Evolutionary conservation across 2,113 vertebrate species (phyloP).

Genomic region (Gnathonemus echidnorhynchus): DNA sequence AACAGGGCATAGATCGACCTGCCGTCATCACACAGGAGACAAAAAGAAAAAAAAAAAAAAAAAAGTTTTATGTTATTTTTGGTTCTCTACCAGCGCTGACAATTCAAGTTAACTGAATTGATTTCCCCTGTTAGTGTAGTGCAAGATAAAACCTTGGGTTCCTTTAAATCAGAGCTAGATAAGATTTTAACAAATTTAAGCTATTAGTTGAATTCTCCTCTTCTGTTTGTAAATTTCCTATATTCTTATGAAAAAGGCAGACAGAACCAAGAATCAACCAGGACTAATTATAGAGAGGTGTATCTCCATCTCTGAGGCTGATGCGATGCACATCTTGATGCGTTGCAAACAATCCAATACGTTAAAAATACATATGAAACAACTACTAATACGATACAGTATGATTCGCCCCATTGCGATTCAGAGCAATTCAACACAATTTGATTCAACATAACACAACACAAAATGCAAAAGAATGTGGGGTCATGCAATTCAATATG

Average conservation of each 20-base stretch:
- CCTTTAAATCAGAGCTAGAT: too few species aligned
- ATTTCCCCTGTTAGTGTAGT: not conserved
- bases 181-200: too few species aligned
- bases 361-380: not conserved
- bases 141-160: too few species aligned
- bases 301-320: not conserved
- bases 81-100: not conserved
- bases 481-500: too few species aligned
- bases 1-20: slow-evolving; percentile 80
- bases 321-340: not conserved
- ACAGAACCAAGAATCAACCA: not conserved
- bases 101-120: not conserved
- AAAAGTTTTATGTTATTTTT: not conserved
- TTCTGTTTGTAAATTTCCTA: too few species aligned
- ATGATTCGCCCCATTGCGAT: too few species aligned
- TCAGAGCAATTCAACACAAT: too few species aligned
- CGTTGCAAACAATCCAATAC: not conserved
- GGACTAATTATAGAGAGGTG: not conserved
- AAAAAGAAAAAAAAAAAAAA: not conserved
- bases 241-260: not conserved
- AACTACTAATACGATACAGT: too few species aligned
- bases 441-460: not conserved
- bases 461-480: not conserved
- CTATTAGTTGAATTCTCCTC: too few species aligned
- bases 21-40: slow-evolving; percentile 21